Conservation (phyloP, 2,888 invertebrate species). For the Eretmocerus hayati region DNA sequence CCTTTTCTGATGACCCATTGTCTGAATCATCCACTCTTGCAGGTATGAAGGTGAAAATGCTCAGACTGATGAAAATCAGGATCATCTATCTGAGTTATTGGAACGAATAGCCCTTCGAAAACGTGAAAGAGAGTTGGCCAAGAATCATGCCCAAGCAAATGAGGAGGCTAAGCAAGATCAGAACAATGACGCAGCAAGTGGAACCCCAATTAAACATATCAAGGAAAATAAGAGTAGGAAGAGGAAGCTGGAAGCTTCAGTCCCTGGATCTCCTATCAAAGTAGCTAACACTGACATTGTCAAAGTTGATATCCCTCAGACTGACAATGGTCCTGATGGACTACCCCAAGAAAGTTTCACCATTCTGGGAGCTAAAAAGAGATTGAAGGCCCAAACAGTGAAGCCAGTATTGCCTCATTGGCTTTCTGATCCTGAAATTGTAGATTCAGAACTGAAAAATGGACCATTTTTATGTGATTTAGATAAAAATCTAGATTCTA, state of each 20-base stretch:
- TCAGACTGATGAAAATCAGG: slow-evolving; percentile 26
- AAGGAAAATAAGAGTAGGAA: slow-evolving; percentile 15
- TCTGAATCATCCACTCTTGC: neutral
- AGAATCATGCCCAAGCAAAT: neutral
- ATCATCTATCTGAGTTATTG: slow-evolving; percentile 32
- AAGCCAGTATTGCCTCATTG: slow-evolving; percentile 78
- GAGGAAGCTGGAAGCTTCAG: slow-evolving; percentile 1
- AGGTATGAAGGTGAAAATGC: slow-evolving; percentile 35
- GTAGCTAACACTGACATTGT: neutral
- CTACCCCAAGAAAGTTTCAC: slow-evolving; percentile 29
- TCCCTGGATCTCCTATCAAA: neutral
- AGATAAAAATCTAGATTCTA: slow-evolving; percentile 54
- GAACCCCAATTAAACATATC: slow-evolving; percentile 7
- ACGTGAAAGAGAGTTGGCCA: slow-evolving; percentile 26
- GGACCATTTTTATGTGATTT: slow-evolving; percentile 47
- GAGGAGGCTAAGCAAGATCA: neutral
- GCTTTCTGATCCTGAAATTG: slow-evolving; percentile 72
- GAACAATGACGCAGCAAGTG: neutral
- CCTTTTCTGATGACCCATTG: slow-evolving; percentile 19
- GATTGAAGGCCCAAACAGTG: slow-evolving; percentile 45
- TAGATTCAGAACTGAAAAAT: slow-evolving; percentile 64
- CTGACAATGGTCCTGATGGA: slow-evolving; percentile 4
- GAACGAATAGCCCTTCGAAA: slow-evolving; percentile 36
- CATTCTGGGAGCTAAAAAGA: slow-evolving; percentile 45
- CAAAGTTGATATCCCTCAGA: slow-evolving; percentile 10